These are phyloP conservation scores for Orycteropus afer DNA, from an alignment of 2,113 vertebrate species.

Conservation along the genomic window DNA sequence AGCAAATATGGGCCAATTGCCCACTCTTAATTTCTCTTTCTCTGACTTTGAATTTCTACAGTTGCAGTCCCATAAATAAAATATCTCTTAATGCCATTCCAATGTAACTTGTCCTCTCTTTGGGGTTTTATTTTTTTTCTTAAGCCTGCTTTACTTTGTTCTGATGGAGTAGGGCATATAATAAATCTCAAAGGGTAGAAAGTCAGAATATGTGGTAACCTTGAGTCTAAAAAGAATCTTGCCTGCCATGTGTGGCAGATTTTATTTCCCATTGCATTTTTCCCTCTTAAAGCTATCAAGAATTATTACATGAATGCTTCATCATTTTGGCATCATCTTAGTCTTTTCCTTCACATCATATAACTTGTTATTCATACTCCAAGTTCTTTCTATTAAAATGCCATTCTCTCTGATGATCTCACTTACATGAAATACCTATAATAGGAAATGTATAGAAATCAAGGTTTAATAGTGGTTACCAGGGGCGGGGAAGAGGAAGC, in stretches of 20 bases:
- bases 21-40: not conserved
- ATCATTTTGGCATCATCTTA: not conserved
- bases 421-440: not conserved
- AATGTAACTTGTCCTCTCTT: not conserved
- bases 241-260: not conserved
- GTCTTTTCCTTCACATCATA: not conserved
- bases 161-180: not conserved
- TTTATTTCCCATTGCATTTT: not conserved
- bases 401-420: not conserved
- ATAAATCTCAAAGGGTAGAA: not conserved
- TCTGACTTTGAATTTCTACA: not conserved
- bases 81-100: not conserved
- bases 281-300: not conserved
- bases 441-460: not conserved
- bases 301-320: not conserved
- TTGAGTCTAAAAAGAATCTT: not conserved
- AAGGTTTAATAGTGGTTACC: not conserved
- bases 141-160: not conserved
- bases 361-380: not conserved
- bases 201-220: not conserved
- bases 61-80: not conserved
- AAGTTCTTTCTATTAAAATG: constrained; percentile 1
- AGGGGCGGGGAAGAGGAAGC: not conserved
- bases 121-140: constrained; percentile 1
- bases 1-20: not conserved